These are phyloP conservation scores for Lycaon pictus DNA, from an alignment of 2,113 vertebrate genomes.

Conservation along the genomic window DNA sequence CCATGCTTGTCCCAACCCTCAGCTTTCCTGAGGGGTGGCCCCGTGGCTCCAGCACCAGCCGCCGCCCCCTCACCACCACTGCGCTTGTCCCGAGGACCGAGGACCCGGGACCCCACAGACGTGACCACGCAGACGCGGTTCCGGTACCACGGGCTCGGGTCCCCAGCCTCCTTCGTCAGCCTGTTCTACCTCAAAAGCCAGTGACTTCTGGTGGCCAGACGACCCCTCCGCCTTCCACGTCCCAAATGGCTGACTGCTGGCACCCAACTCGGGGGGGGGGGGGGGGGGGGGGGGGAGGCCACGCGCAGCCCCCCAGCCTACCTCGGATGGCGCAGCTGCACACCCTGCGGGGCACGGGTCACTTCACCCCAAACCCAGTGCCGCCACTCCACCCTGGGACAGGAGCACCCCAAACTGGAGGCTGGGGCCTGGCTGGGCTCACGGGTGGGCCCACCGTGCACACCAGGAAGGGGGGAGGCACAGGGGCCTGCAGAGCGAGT, in stretches of 20 bases:
- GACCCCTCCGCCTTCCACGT: background rate
- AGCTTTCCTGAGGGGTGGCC: background rate
- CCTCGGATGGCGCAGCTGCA: background rate
- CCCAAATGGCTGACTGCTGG: fast-evolving
- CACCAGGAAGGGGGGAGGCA: too few relatives aligned
- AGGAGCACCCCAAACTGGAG: background rate
- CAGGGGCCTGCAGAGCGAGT: background rate
- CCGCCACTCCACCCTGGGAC: fast-evolving
- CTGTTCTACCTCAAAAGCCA: background rate
- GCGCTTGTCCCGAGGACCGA: background rate
- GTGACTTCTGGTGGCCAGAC: background rate
- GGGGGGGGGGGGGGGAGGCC: too few relatives aligned
- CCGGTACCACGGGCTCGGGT: fast-evolving
- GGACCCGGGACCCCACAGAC: too few relatives aligned
- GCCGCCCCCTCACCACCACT: fast-evolving
- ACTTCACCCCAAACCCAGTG: fast-evolving
- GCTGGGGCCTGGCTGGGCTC: background rate
- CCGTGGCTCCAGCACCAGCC: background rate
- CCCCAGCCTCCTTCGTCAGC: background rate
- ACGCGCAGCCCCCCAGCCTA: fast-evolving
- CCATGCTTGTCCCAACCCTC: background rate
- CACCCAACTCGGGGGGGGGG: fast-evolving
- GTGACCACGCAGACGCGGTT: background rate
- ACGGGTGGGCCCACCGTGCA: background rate
- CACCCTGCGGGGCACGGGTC: fast-evolving